Evolutionary conservation across 2,113 vertebrate genomes (phyloP).

Genomic region (Coptodon rendalli): DNA sequence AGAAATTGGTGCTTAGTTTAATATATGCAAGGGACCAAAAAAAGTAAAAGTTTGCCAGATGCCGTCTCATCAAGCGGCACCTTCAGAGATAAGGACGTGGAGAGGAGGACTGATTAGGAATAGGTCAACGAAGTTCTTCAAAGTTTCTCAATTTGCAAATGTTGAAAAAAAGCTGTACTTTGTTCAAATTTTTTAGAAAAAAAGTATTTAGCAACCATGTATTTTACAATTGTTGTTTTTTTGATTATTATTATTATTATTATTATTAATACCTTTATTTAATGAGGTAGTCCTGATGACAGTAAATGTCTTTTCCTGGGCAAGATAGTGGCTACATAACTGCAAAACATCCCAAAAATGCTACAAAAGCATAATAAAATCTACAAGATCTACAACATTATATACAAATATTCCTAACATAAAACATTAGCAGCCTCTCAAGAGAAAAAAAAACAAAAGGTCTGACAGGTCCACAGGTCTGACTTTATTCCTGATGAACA

Average conservation of each 20-base stretch:
- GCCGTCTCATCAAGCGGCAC: not conserved
- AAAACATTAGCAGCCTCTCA: not conserved
- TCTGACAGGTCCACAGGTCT: not conserved
- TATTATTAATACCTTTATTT: not conserved
- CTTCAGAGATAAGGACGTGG: not conserved
- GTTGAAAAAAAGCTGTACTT: not conserved
- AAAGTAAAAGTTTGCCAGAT: not conserved
- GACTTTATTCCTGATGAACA: not conserved
- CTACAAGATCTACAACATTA: not conserved
- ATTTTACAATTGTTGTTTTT: not conserved
- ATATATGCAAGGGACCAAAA: not conserved
- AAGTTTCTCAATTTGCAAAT: not conserved
- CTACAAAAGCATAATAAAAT: not conserved
- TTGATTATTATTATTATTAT: not conserved
- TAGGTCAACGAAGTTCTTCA: not conserved
- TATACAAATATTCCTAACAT: not conserved
- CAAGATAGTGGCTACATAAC: not conserved
- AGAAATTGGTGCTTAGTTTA: not conserved
- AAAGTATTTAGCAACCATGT: not conserved
- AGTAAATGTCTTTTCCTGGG: not conserved
- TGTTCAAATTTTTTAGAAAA: not conserved
- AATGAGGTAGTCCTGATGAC: not conserved
- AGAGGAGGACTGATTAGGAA: not conserved
- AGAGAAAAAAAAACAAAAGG: not conserved
- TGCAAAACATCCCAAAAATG: not conserved